These are phyloP conservation scores for Imbricaverruca yamaguchii DNA, from an alignment of 2,888 invertebrate species.

Conservation along the genomic window DNA sequence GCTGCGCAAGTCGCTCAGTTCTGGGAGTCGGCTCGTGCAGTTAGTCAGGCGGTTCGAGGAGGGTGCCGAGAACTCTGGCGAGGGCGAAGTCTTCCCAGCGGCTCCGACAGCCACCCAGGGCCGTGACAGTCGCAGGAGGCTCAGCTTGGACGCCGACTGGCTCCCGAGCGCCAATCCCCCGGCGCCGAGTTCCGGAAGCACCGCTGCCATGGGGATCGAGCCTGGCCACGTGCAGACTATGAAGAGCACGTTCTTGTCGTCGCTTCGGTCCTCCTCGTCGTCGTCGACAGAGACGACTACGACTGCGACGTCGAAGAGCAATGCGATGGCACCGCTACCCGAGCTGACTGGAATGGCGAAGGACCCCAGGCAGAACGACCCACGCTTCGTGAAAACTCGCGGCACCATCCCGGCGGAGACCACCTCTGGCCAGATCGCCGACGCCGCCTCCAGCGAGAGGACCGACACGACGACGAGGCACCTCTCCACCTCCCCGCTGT, in stretches of 20 bases:
- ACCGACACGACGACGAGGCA: no score
- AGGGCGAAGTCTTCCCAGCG: background rate
- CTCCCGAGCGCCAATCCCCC: no score
- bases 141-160: no score
- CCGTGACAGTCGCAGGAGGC: no score
- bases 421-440: no score
- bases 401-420: background rate
- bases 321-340: background rate
- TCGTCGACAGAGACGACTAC: background rate
- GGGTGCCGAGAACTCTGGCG: background rate
- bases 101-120: no score
- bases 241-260: background rate
- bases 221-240: background rate
- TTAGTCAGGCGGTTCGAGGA: background rate
- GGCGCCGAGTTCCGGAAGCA: no score
- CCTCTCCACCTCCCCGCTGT: background rate
- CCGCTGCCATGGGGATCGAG: background rate
- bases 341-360: background rate
- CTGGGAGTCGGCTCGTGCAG: no score
- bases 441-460: no score
- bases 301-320: background rate
- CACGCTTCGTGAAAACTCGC: background rate
- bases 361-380: background rate
- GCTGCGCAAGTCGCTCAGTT: background rate
- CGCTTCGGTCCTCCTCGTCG: background rate